phyloP scores from a whole-genome alignment of 2,888 invertebrate genomes.

The Platycnemis pennipes region DNA sequence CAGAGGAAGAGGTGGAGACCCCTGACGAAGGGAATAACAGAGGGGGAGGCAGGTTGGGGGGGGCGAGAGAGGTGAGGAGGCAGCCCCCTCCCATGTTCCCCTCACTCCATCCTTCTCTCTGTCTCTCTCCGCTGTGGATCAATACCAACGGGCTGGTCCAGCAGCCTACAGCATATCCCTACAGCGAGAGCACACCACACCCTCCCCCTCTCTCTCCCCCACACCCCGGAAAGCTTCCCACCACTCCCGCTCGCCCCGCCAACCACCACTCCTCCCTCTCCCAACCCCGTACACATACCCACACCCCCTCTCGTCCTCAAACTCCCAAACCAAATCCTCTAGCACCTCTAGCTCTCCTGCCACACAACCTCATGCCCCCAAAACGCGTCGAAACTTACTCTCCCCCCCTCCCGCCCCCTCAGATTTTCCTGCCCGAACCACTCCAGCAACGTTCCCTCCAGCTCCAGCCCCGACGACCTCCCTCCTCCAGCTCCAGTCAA shows the following conservation, averaged over 20 bases:
- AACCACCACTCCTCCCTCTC: neutral
- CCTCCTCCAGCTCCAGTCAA: neutral
- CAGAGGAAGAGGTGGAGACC: neutral
- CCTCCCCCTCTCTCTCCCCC: neutral
- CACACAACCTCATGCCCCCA: neutral
- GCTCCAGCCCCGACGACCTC: neutral
- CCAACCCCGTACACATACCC: neutral
- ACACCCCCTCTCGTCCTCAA: neutral
- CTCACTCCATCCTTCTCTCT: neutral
- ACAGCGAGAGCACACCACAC: constrained; percentile 40
- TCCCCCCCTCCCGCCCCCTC: neutral
- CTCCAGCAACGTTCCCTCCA: neutral
- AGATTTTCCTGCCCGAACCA: neutral
- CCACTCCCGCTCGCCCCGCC: too few relatives aligned
- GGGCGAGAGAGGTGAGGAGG: neutral
- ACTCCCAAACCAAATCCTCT: constrained; percentile 2
- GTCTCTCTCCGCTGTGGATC: constrained; percentile 28
- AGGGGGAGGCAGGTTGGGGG: too few relatives aligned
- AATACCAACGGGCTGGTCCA: constrained; percentile 52
- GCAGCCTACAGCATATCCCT: constrained; percentile 44
- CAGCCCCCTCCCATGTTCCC: neutral
- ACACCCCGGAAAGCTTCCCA: too few relatives aligned
- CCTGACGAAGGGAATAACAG: neutral
- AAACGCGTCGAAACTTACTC: neutral
- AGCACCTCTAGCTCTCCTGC: neutral